These are phyloP conservation scores for Drosophila differens DNA, from an alignment of 2,888 invertebrate species.

Conservation along the genomic window DNA sequence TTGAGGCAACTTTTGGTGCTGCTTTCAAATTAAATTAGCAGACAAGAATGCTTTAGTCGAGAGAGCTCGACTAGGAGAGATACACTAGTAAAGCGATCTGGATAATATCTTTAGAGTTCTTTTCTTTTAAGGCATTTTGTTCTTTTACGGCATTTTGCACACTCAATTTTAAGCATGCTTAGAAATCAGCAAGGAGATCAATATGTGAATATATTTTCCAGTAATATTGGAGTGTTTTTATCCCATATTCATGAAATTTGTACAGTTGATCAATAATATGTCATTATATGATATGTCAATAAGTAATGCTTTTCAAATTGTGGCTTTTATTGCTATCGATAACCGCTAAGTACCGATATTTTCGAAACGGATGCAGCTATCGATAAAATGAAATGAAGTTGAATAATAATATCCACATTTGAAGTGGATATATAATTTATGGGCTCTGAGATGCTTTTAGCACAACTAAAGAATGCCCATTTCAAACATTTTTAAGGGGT, in stretches of 20 bases:
- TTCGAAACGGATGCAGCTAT: too few species aligned
- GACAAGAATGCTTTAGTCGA: neutral
- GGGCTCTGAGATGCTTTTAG: neutral
- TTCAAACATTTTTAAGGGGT: too few species aligned
- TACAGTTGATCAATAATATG: neutral
- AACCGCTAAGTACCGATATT: too few species aligned
- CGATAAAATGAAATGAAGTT: too few species aligned
- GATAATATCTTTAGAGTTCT: neutral
- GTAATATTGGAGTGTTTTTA: neutral
- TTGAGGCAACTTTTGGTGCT: neutral
- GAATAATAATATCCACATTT: neutral
- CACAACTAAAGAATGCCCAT: neutral
- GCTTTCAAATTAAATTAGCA: neutral
- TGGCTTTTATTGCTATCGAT: too few species aligned
- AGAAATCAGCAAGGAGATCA: too few species aligned
- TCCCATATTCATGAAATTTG: neutral
- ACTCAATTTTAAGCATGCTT: too few species aligned
- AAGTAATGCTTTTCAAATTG: neutral
- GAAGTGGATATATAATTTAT: neutral
- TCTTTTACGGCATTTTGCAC: too few species aligned
- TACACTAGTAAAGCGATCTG: neutral
- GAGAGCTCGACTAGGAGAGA: neutral
- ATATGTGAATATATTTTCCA: too few species aligned
- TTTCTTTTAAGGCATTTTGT: too few species aligned
- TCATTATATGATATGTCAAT: neutral